Evolutionary conservation across 2,888 invertebrate genomes (phyloP).

Genomic region (Dryocosmus kuriphilus): DNA sequence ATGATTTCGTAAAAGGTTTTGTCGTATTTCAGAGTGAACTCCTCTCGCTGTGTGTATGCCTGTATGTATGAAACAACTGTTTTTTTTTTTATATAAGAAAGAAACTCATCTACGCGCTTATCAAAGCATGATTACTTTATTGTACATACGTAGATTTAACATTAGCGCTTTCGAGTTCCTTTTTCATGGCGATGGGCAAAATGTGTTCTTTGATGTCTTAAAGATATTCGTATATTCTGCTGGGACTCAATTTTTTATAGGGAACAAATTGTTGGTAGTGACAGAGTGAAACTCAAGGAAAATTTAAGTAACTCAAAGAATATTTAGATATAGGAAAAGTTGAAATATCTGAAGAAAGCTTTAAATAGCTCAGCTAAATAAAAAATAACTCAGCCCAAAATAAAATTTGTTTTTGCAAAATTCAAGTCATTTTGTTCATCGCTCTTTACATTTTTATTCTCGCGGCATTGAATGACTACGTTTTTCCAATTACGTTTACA

Average conservation of each 20-base stretch:
- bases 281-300: background rate
- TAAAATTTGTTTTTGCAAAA: background rate
- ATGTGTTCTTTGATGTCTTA: background rate
- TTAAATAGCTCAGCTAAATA: background rate
- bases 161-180: constrained; percentile 26
- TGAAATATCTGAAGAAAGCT: background rate
- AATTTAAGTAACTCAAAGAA: background rate
- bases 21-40: constrained; percentile 34
- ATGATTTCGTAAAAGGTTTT: constrained; percentile 15
- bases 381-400: background rate
- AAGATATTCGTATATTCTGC: background rate
- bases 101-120: constrained; percentile 33
- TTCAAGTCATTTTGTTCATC: constrained; percentile 28
- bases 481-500: constrained; percentile 27
- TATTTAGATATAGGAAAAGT: background rate
- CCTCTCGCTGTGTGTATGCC: constrained; percentile 32
- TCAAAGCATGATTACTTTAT: constrained; percentile 32
- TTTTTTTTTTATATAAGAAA: constrained; percentile 38
- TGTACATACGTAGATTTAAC: constrained; percentile 40
- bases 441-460: background rate
- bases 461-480: background rate
- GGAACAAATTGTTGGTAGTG: background rate
- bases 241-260: background rate
- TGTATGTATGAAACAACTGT: constrained; percentile 32
- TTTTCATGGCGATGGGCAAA: constrained; percentile 10